Base-by-base conservation (phyloP, 1,140 invertebrate genomes). In the Drosophila parvula region DNA sequence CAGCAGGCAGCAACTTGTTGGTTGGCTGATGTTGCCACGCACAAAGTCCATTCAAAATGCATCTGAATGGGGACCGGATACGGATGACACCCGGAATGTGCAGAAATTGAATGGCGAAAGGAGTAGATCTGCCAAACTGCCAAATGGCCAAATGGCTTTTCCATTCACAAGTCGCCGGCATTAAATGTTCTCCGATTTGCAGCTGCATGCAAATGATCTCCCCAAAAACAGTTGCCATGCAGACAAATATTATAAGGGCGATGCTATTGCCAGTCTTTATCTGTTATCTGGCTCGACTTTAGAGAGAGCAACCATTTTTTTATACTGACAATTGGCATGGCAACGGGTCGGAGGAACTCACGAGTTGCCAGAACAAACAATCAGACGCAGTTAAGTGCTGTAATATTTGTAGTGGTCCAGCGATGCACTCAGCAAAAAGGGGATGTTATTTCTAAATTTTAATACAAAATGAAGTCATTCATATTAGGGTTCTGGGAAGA, bases 1-100 rank as follows among this genome's bases (percentile, higher is more conserved):
- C 27, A 27, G 45, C 78, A 38, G 41, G 45, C 32, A 45, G 64
- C 79, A 86, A 86, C 82, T 88, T 86, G 82, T 86, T 86, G 82
- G 83, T 14, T 47, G 22, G 22, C 22, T 47, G 12, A 11, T 51
- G 38, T 8, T 63, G 28, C 59, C 74, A 69, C 65, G 74, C 67
- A 78, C 74, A 50, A 55, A 69, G 57, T 62, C 50, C 64, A 76
- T 81, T 63, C 45, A 65, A 68, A 82, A 64, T 47, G 57, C 18
- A 74, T 56, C 45, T 62, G 50, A 59, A 44, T 58, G 51, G 56
- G 60, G 22, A 60, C 61, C 56, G 58, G 61, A 63, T 43, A 32
- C 53, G 38, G 47, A 47, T 56, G 43, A 64, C 56, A 71, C 48
- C 38, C 43, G 58, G 48, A 48, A 68, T 68, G 41, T 51, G 36